Evolutionary conservation across 2,888 invertebrate species (phyloP).

Genomic region (Candidula unifasciata): DNA sequence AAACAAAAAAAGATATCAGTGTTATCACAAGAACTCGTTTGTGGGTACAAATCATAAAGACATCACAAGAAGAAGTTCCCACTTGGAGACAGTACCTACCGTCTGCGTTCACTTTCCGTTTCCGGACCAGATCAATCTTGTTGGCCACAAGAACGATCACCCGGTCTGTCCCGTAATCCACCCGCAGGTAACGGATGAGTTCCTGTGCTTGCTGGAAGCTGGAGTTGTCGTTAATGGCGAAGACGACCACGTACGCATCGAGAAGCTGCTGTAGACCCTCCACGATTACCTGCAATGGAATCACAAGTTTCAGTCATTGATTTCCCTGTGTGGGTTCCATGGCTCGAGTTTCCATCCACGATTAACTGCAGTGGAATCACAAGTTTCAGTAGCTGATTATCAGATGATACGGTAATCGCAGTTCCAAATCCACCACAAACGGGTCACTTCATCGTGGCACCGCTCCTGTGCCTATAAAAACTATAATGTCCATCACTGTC

Average conservation of each 20-base stretch:
- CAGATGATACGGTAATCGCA: too few relatives aligned
- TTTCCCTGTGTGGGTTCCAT: background rate
- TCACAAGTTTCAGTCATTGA: too few relatives aligned
- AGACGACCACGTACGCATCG: slow-evolving; percentile 94
- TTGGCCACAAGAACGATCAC: slow-evolving; percentile 94
- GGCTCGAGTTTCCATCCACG: slow-evolving; percentile 38
- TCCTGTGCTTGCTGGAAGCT: slow-evolving; percentile 91
- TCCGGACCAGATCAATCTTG: slow-evolving; percentile 93
- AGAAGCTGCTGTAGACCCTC: slow-evolving; percentile 81
- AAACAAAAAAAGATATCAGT: too few relatives aligned
- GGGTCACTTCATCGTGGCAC: too few relatives aligned
- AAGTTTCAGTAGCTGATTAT: too few relatives aligned
- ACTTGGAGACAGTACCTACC: slow-evolving; percentile 81
- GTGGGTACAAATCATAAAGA: too few relatives aligned
- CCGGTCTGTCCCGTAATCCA: slow-evolving; percentile 88
- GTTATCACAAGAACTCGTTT: too few relatives aligned
- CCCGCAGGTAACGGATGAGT: slow-evolving; percentile 89
- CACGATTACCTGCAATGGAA: slow-evolving; percentile 47
- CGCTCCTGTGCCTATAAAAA: too few relatives aligned
- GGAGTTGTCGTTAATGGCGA: slow-evolving; percentile 90
- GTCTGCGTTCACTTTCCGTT: slow-evolving; percentile 88
- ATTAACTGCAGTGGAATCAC: slow-evolving; percentile 44
- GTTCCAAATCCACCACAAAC: too few relatives aligned
- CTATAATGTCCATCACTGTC: too few relatives aligned
- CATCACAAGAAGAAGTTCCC: too few relatives aligned